Evolutionary conservation across 2,888 invertebrate species (phyloP).

Genomic region (Argyresthia albistria): DNA sequence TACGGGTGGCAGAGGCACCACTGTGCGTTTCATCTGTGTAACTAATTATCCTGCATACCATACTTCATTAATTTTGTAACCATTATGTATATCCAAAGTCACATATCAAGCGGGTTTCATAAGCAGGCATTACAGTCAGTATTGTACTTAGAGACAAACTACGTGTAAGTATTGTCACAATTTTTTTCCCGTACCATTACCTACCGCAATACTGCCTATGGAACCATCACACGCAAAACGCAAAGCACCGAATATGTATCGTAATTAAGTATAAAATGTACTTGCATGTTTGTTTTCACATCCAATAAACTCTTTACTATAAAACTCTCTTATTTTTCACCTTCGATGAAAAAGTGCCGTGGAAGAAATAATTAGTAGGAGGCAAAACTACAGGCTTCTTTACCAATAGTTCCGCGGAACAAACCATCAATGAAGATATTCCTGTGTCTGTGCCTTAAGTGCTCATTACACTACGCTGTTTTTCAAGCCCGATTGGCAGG

Average conservation of each 20-base stretch:
- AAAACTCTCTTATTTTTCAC: slow-evolving; percentile 12
- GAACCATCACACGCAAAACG: slow-evolving; percentile 50
- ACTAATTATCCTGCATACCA: not conserved
- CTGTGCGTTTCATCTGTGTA: not conserved
- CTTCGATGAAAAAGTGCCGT: too few species aligned
- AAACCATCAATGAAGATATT: too few species aligned
- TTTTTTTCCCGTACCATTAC: slow-evolving; percentile 39
- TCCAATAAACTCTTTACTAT: slow-evolving; percentile 50
- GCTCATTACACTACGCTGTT: too few species aligned
- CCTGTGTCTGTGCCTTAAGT: too few species aligned
- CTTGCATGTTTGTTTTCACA: slow-evolving; percentile 63
- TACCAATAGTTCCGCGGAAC: too few species aligned
- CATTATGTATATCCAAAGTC: not conserved
- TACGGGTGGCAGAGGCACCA: too few species aligned
- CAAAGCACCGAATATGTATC: slow-evolving; percentile 41
- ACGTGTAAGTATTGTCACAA: slow-evolving; percentile 29
- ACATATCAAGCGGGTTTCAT: slow-evolving; percentile 1
- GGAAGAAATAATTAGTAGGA: too few species aligned
- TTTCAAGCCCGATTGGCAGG: too few species aligned
- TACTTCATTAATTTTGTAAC: not conserved
- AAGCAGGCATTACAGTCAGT: not conserved
- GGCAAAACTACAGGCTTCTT: not conserved
- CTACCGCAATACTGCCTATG: too few species aligned
- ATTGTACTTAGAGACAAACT: slow-evolving; percentile 6
- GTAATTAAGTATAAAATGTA: slow-evolving; percentile 51